Conservation (phyloP, 2,113 vertebrate genomes). For the Eudyptes chrysolophus region DNA sequence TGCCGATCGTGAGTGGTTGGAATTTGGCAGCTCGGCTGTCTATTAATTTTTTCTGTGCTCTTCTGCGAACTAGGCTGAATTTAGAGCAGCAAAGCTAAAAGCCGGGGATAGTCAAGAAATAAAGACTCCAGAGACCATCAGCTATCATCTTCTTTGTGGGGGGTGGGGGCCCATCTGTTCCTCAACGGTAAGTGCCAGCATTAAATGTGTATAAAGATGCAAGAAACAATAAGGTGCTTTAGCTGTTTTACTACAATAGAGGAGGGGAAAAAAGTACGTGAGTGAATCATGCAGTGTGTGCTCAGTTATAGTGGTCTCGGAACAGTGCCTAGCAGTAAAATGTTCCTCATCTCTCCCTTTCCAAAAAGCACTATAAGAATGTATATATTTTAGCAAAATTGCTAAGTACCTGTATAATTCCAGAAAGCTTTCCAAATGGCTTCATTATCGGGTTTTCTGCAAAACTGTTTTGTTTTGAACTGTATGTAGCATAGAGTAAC, state of each 20-base stretch:
- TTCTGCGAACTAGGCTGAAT: slow-evolving; percentile 1
- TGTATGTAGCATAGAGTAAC: not conserved
- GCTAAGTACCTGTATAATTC: not conserved
- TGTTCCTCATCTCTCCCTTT: not conserved
- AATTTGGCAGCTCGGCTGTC: not conserved
- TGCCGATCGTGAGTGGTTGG: slow-evolving; percentile 3
- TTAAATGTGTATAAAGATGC: not conserved
- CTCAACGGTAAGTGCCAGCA: slow-evolving; percentile 65
- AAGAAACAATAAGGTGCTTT: not conserved
- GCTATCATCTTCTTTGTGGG: not conserved
- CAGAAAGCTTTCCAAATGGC: not conserved
- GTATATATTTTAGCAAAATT: not conserved
- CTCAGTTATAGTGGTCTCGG: not conserved
- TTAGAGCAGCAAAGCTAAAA: not conserved
- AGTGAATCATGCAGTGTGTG: not conserved
- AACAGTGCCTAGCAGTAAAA: not conserved
- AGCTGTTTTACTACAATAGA: not conserved
- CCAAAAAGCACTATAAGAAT: not conserved
- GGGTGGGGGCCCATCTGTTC: not conserved
- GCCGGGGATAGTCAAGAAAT: not conserved
- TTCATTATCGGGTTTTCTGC: not conserved
- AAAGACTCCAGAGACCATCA: not conserved
- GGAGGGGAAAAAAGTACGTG: not conserved
- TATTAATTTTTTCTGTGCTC: not conserved
- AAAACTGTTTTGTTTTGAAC: not conserved